These are phyloP conservation scores for Pyrgilauda ruficollis DNA, from an alignment of 2,113 vertebrate species.

Conservation along the genomic window DNA sequence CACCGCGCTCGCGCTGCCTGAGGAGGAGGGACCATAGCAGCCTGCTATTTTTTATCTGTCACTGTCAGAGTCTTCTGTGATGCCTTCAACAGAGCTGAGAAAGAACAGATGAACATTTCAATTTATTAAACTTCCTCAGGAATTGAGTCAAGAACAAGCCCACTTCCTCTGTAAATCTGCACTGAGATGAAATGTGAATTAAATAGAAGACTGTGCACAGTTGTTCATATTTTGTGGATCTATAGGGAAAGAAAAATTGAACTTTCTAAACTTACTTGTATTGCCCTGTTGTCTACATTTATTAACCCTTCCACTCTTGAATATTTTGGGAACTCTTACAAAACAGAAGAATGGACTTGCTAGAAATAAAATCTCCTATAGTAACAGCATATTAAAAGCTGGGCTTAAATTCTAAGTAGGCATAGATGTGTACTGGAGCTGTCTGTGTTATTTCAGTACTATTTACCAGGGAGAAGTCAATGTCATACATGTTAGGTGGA, in stretches of 20 bases:
- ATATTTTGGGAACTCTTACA: background rate
- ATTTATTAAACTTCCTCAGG: constrained; percentile 62
- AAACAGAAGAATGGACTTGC: background rate
- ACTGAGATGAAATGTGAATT: background rate
- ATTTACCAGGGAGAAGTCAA: background rate
- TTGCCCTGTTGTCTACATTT: background rate
- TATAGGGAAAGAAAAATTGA: background rate
- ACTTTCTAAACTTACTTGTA: background rate
- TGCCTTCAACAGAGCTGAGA: constrained; percentile 57
- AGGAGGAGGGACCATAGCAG: background rate
- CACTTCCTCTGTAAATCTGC: constrained; percentile 17
- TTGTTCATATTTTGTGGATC: background rate
- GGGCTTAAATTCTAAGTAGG: background rate
- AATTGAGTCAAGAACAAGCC: constrained; percentile 8
- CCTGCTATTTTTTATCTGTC: constrained; percentile 31
- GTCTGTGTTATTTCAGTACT: background rate
- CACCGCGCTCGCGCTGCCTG: background rate
- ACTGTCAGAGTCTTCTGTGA: constrained; percentile 10
- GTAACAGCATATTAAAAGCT: background rate
- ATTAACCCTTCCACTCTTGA: background rate
- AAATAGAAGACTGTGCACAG: background rate
- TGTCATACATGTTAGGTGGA: background rate
- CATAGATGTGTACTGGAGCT: background rate
- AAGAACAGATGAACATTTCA: constrained; percentile 63
- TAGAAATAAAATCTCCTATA: background rate